Conservation (phyloP, 2,113 vertebrate species). For the Lepidothrix coronata region DNA sequence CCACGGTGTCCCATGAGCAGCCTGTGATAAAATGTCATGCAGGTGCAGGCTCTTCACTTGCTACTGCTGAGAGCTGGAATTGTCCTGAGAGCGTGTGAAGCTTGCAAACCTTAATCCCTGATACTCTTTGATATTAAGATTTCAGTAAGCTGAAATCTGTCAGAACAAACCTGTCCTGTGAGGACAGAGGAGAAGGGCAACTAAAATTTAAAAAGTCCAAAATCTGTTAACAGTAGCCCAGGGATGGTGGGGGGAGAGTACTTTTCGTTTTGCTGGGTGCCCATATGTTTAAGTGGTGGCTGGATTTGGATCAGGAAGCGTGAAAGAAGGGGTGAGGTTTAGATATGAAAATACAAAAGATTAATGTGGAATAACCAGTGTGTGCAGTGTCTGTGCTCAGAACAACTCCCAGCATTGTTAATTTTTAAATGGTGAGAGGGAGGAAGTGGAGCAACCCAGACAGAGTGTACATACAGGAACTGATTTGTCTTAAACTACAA, state of each 20-base stretch:
- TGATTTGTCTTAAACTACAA: neutral
- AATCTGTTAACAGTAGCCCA: neutral
- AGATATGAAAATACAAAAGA: neutral
- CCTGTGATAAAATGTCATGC: neutral
- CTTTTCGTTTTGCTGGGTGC: neutral
- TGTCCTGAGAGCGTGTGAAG: neutral
- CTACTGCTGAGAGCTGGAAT: neutral
- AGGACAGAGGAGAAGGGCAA: neutral
- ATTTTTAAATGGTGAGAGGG: neutral
- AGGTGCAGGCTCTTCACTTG: neutral
- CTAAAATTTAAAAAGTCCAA: neutral
- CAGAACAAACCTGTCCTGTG: neutral
- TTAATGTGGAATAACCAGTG: neutral
- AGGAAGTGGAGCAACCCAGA: neutral
- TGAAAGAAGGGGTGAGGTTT: neutral
- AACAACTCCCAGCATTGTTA: constrained; percentile 7
- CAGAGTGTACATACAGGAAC: neutral
- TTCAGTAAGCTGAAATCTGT: neutral
- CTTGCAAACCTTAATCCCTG: neutral
- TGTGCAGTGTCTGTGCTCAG: neutral
- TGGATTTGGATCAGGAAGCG: neutral
- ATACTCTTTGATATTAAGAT: neutral
- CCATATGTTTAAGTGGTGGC: neutral
- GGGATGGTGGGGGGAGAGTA: rapidly evolving
- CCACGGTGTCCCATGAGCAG: neutral